These are phyloP conservation scores for Chlorospingus semifuscus DNA, from an alignment of 2,797 vertebrate species.

Conservation along the genomic window DNA sequence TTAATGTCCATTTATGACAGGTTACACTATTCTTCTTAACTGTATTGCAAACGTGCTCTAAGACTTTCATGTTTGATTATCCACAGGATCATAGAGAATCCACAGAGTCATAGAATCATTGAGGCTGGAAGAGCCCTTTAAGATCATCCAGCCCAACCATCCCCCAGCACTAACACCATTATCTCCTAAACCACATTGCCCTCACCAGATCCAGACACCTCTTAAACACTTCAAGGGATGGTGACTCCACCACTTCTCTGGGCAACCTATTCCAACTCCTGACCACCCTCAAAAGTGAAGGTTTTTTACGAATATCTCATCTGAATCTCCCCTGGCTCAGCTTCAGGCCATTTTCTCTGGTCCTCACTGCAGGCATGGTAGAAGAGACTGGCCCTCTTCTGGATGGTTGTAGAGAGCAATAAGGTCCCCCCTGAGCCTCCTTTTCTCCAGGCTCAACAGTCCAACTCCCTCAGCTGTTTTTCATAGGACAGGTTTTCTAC, in stretches of 20 bases:
- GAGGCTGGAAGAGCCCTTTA: not conserved
- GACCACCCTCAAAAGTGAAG: not conserved
- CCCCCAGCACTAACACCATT: not conserved
- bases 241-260: not conserved
- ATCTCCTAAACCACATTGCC: not conserved
- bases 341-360: not conserved
- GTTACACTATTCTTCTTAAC: not conserved
- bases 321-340: not conserved
- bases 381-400: not conserved
- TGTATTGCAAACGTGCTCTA: accelerated
- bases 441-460: not conserved
- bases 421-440: not conserved
- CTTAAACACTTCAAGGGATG: not conserved
- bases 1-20: not conserved
- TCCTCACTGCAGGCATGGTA: not conserved
- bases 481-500: not conserved
- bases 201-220: no score
- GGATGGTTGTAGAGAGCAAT: not conserved
- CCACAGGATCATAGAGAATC: not conserved
- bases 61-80: not conserved
- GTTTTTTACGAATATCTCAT: not conserved
- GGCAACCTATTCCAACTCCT: not conserved
- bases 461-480: not conserved
- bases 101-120: not conserved
- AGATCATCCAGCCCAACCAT: not conserved